Evolutionary conservation across 2,888 invertebrate species (phyloP).

Genomic region (Antitype chi): DNA sequence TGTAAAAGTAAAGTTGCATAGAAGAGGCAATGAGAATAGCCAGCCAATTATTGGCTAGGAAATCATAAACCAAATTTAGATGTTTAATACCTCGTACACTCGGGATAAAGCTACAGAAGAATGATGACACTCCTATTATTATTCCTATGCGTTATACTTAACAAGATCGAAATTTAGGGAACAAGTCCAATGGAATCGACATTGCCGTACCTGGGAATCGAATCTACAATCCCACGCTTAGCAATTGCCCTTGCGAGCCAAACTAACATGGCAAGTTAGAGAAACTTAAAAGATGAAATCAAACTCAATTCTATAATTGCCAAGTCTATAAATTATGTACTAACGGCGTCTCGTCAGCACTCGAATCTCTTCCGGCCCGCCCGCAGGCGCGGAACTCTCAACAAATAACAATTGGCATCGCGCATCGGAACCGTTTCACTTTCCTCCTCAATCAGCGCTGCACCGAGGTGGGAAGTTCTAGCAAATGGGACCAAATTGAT

Average conservation of each 20-base stretch:
- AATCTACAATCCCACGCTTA: background rate
- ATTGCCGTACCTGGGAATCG: too few relatives aligned
- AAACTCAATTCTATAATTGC: conserved; percentile 1
- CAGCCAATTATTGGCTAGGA: background rate
- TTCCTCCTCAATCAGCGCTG: conserved; percentile 52
- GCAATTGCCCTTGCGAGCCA: background rate
- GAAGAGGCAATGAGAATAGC: background rate
- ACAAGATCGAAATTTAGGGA: background rate
- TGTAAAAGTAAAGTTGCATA: background rate
- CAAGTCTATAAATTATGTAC: background rate
- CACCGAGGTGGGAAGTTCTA: conserved; percentile 15
- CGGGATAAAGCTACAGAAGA: too few relatives aligned
- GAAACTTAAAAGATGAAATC: conserved; percentile 13
- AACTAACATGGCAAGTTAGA: background rate
- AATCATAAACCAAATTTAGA: background rate
- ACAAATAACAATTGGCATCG: conserved; percentile 56
- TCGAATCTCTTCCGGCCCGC: conserved; percentile 51
- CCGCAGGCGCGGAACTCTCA: conserved; percentile 57
- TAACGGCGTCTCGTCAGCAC: conserved; percentile 13
- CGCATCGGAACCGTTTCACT: conserved; percentile 69
- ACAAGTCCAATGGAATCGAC: background rate
- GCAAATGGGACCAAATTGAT: conserved; percentile 22
- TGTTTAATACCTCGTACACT: background rate
- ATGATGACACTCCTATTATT: background rate
- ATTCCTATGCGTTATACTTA: background rate